These are phyloP conservation scores for Catocala nupta DNA, from an alignment of 2,888 invertebrate genomes.

Conservation along the genomic window DNA sequence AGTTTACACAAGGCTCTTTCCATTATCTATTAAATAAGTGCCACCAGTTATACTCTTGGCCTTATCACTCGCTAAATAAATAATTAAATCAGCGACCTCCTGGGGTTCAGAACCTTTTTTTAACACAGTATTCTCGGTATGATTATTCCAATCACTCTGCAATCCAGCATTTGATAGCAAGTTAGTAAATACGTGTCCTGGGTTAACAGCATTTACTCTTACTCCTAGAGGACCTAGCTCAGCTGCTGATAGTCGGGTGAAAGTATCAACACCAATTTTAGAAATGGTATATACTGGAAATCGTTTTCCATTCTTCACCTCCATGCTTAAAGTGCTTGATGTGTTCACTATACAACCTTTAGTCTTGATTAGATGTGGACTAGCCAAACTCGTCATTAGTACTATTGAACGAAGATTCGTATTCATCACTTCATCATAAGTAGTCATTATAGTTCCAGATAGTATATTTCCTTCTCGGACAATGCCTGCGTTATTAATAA, in stretches of 20 bases:
- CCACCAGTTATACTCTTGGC: constrained; percentile 56
- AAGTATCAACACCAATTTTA: constrained; percentile 88
- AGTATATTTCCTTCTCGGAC: constrained; percentile 30
- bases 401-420: constrained; percentile 15
- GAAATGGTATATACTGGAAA: constrained; percentile 38
- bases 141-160: constrained; percentile 22
- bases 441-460: constrained; percentile 38
- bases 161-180: constrained; percentile 69
- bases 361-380: constrained; percentile 13
- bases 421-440: constrained; percentile 30
- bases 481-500: constrained; percentile 61
- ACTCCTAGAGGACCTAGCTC: constrained; percentile 87
- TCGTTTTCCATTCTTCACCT: not conserved
- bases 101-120: constrained; percentile 58
- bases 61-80: constrained; percentile 56
- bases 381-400: constrained; percentile 14
- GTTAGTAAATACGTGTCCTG: constrained; percentile 88
- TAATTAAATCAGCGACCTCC: constrained; percentile 56
- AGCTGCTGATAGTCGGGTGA: constrained; percentile 90
- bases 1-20: constrained; percentile 22
- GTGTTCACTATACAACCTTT: constrained; percentile 26
- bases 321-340: constrained; percentile 9
- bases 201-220: constrained; percentile 90
- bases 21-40: constrained; percentile 42
- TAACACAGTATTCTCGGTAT: constrained; percentile 16